A percentile compares a stretch with the other conserved stretches of the same genome.
phyloP scores from a whole-genome alignment of 2,888 invertebrate species.

The Coelopa pilipes region DNA sequence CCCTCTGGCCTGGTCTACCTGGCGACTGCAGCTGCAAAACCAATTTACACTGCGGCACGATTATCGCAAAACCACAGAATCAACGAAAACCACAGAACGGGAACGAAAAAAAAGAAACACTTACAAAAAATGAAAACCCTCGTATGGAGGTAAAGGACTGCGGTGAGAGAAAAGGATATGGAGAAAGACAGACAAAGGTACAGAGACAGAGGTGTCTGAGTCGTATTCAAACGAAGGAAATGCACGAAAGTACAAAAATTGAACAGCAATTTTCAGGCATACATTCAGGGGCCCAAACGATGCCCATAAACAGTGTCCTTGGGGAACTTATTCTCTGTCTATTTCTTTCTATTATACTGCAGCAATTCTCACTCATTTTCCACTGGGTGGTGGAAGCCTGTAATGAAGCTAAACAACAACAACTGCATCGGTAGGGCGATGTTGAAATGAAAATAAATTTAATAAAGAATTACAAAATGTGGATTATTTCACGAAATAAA shows the following conservation, averaged over 20 bases:
- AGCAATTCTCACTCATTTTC: no score
- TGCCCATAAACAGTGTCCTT: slow-evolving; percentile 7
- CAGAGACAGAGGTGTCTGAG: background rate
- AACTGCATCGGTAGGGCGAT: background rate
- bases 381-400: background rate
- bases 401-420: background rate
- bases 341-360: no score
- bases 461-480: background rate
- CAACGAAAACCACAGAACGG: slow-evolving; percentile 18
- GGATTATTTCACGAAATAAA: no score
- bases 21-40: slow-evolving; percentile 9
- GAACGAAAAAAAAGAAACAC: slow-evolving; percentile 2
- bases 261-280: slow-evolving; percentile 28
- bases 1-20: background rate
- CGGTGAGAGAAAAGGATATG: slow-evolving; percentile 7
- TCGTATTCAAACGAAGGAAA: no score
- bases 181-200: background rate
- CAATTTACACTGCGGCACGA: slow-evolving; percentile 36
- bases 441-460: background rate
- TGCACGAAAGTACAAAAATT: slow-evolving; percentile 15
- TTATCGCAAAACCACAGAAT: slow-evolving; percentile 32
- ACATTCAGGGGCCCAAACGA: slow-evolving; percentile 20
- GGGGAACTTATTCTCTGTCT: no score
- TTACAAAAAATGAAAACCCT: background rate
- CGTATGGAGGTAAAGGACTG: slow-evolving; percentile 3